Base-by-base conservation (phyloP, 1,140 invertebrate genomes). In the Calliopsis andreniformis region DNA sequence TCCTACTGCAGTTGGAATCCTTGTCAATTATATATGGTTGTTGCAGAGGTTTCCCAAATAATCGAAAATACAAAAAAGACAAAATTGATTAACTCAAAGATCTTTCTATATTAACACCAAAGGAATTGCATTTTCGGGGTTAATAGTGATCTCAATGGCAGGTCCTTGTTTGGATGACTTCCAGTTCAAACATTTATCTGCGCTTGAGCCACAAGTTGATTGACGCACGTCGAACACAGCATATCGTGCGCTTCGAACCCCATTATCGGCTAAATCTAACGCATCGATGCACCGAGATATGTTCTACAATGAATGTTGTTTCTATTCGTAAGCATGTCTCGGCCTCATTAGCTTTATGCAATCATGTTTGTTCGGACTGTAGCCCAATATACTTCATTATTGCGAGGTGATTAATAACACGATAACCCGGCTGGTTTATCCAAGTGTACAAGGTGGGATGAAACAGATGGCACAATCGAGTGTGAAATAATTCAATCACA, bases 291-390 rank as follows among this genome's bases (percentile, higher is more conserved):
- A 58, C 51, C 35, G 43, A 14, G n/a, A 39, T 30, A 59, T 76
- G 42, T 76, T 76, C 66, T 49, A 32, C 42, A 30, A 51, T 14
- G 53, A 72, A 59, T 72, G 39, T 72, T 55, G 49, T 72, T 73
- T 23, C 59, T 53, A 42, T n/a, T 45, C 45, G 35, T 23, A 43
- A 45, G 61, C 61, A 56, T 59, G 61, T 76, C 61, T 66, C 61
- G 59, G 68, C 68, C 84, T 86, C 80, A 82, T 86, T 84, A 86
- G 75, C 78, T 79, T 84, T 80, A 84, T 80, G 78, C 75, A 84
- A 86, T 85, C 73, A 83, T 67, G 78, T 56, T 58, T 64, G 55
- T 79, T 68, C 63, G 68, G 71, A 78, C 71, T 76, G 80, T 73
- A 80, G 79, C 56, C 32, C 76, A 67, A 81, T 73, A 73, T 49